Evolutionary conservation across 1,140 invertebrate species (phyloP).

Genomic region (Mercenaria mercenaria): DNA sequence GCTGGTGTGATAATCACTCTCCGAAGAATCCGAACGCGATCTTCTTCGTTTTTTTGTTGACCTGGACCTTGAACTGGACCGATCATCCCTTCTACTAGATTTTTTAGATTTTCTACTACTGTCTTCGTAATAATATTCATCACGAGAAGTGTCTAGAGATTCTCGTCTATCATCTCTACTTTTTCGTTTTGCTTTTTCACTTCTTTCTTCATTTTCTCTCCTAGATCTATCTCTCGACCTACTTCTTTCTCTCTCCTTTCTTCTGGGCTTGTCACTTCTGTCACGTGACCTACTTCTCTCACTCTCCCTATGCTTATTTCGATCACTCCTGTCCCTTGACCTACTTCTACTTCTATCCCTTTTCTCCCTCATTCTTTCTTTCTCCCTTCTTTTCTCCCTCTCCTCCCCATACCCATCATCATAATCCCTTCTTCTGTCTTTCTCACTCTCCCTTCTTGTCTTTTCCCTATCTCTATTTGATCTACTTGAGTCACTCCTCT

Average conservation of each 20-base stretch:
- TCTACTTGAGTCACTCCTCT: slow-evolving; percentile 13
- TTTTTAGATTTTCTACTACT: slow-evolving; percentile 35
- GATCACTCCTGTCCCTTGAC: slow-evolving; percentile 44
- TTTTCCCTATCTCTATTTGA: slow-evolving; percentile 33
- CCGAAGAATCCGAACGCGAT: slow-evolving; percentile 74
- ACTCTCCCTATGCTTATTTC: background rate
- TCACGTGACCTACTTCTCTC: slow-evolving; percentile 32
- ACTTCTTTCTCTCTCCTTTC: slow-evolving; percentile 35
- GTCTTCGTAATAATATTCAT: slow-evolving; percentile 50
- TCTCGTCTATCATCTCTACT: background rate
- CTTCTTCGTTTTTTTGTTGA: slow-evolving; percentile 70
- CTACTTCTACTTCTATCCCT: slow-evolving; percentile 44
- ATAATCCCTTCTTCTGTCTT: slow-evolving; percentile 24
- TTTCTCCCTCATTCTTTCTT: slow-evolving; percentile 55
- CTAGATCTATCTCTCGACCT: slow-evolving; percentile 35
- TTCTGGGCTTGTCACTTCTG: slow-evolving; percentile 14
- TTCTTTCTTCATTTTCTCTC: slow-evolving; percentile 42
- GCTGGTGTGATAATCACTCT: slow-evolving; percentile 65
- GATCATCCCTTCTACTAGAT: background rate
- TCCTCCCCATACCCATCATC: slow-evolving; percentile 25
- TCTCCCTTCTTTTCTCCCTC: slow-evolving; percentile 47
- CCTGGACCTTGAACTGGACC: slow-evolving; percentile 62
- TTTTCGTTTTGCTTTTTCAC: slow-evolving; percentile 4
- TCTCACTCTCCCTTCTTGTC: slow-evolving; percentile 53
- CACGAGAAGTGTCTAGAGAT: slow-evolving; percentile 13